Evolutionary conservation across 2,113 vertebrate genomes (phyloP).

Genomic region (Pedetes capensis): DNA sequence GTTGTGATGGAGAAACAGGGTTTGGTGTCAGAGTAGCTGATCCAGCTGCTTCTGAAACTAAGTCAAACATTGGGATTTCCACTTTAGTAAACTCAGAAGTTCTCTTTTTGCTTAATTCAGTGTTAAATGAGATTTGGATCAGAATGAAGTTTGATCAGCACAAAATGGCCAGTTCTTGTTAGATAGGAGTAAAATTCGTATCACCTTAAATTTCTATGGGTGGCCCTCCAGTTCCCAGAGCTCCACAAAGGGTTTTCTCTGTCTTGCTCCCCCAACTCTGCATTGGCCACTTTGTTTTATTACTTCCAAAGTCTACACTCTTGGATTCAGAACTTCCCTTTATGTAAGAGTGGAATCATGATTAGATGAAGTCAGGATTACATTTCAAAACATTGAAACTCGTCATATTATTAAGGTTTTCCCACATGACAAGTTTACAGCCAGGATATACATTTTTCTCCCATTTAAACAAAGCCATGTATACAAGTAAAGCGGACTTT

Average conservation of each 20-base stretch:
- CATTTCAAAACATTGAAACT: neutral
- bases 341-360: neutral
- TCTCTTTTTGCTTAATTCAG: neutral
- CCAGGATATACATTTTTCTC: neutral
- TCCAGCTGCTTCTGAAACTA: neutral
- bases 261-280: neutral
- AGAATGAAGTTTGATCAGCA: slow-evolving; percentile 14
- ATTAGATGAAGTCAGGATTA: neutral
- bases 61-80: neutral
- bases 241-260: neutral
- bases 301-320: neutral
- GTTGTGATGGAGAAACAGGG: neutral
- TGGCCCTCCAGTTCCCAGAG: neutral
- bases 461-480: neutral
- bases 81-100: neutral
- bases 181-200: neutral
- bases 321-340: neutral
- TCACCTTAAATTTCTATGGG: neutral
- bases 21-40: neutral
- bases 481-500: slow-evolving; percentile 1
- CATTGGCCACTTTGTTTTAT: neutral
- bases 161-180: neutral
- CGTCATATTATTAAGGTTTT: slow-evolving; percentile 11
- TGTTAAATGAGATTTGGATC: neutral
- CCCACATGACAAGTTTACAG: slow-evolving; percentile 10